phyloP scores from a whole-genome alignment of 1,140 invertebrate genomes.

The Frieseomelitta varia region DNA sequence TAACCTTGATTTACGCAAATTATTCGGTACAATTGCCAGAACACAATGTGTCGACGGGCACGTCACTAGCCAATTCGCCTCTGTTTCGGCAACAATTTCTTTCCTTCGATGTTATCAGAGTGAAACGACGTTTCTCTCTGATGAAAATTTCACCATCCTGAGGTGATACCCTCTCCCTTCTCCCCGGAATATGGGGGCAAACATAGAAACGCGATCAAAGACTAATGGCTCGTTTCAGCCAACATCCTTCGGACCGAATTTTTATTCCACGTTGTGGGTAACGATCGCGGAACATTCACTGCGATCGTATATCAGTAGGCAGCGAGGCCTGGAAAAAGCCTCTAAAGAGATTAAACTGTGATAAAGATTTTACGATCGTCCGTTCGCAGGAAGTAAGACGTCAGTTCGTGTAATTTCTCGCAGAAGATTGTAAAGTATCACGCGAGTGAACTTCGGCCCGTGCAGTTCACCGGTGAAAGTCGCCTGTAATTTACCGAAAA shows the following conservation, averaged over 20 bases:
- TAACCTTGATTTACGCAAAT: background rate
- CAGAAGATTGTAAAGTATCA: constrained; percentile 28
- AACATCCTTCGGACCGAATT: background rate
- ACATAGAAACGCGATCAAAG: constrained; percentile 26
- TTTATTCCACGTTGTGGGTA: constrained; percentile 13
- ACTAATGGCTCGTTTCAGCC: constrained; percentile 31
- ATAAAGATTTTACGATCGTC: constrained; percentile 59
- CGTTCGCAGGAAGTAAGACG: constrained; percentile 6
- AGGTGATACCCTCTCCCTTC: background rate
- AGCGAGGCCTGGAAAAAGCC: background rate
- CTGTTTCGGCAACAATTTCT: background rate
- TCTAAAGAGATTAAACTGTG: constrained; percentile 56
- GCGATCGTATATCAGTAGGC: constrained; percentile 22
- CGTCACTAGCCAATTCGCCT: background rate
- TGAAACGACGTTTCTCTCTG: too few relatives aligned
- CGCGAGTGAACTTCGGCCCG: background rate
- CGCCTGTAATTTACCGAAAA: background rate
- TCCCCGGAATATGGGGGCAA: background rate
- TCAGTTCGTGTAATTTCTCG: constrained; percentile 5
- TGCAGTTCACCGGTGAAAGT: background rate
- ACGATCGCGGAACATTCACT: constrained; percentile 28
- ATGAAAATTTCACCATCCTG: background rate
- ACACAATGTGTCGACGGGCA: background rate
- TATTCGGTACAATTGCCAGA: background rate
- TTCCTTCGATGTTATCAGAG: background rate